Percentiles rank a stretch among this genome's conserved stretches.
phyloP scores from a whole-genome alignment of 1,140 invertebrate species.

The Papilio xuthus region DNA sequence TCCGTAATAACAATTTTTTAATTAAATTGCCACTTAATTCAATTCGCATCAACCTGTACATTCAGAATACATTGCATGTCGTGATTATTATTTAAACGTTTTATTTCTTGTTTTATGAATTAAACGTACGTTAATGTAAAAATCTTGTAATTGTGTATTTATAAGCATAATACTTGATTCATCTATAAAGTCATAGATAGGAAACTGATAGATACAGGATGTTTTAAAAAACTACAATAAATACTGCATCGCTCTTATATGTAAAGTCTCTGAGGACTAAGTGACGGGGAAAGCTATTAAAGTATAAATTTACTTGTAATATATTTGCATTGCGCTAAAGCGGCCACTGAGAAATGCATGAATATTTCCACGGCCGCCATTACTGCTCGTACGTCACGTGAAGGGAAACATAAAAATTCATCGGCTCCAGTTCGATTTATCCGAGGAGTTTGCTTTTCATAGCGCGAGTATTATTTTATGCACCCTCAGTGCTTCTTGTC shows the following conservation, averaged over 20 bases:
- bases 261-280: background rate
- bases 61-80: background rate
- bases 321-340: constrained; percentile 4
- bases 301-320: constrained; percentile 8
- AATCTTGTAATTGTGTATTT: too few species aligned
- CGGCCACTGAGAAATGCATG: background rate
- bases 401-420: constrained; percentile 36
- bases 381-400: constrained; percentile 11
- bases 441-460: constrained; percentile 34
- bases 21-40: constrained; percentile 29
- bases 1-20: background rate
- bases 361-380: constrained; percentile 5
- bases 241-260: background rate
- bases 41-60: constrained; percentile 25
- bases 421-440: constrained; percentile 29
- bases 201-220: background rate
- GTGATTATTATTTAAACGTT: background rate
- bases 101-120: background rate
- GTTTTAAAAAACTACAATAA: background rate
- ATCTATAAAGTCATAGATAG: background rate
- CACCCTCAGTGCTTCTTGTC: constrained; percentile 21
- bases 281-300: constrained; percentile 16
- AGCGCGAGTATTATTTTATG: constrained; percentile 34
- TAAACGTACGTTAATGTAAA: background rate
- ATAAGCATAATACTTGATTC: background rate